phyloP scores from a whole-genome alignment of 2,797 vertebrate species.

The Bucorvus abyssinicus region DNA sequence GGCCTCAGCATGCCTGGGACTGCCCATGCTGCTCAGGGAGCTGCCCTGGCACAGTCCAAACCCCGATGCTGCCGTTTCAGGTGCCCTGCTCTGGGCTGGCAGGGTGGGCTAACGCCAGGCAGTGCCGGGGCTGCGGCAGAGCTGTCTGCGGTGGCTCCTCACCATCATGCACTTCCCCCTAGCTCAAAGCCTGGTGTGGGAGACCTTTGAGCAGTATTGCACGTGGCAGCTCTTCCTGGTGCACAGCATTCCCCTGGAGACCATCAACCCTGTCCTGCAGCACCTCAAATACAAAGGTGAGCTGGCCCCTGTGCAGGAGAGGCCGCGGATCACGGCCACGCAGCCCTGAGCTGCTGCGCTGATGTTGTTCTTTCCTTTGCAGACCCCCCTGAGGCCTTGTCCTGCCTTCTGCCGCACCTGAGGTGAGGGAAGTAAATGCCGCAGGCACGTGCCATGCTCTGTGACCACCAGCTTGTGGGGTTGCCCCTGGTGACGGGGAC shows the following conservation, averaged over 20 bases:
- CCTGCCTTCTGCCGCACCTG: constrained; percentile 91
- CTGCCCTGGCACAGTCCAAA: background rate
- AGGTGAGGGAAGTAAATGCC: constrained; percentile 88
- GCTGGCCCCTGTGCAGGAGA: background rate
- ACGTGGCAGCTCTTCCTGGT: constrained; percentile 98
- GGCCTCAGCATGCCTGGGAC: too few species aligned
- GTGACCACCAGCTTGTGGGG: too few species aligned
- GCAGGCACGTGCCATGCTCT: too few species aligned
- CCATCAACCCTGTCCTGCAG: constrained; percentile 94
- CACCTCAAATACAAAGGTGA: constrained; percentile 97
- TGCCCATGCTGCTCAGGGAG: too few species aligned
- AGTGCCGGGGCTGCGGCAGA: background rate
- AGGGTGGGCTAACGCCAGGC: too few species aligned
- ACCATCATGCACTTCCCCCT: background rate
- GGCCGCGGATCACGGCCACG: accelerated
- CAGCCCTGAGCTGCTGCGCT: accelerated
- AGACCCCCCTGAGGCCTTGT: constrained; percentile 95
- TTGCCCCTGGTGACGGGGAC: too few species aligned
- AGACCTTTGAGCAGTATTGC: constrained; percentile 97
- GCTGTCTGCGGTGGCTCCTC: background rate
- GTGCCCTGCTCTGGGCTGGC: background rate
- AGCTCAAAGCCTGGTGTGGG: constrained; percentile 97
- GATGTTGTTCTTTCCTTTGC: background rate
- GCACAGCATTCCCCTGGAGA: constrained; percentile 92
- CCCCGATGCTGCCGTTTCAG: accelerated